A percentile compares a stretch with the other conserved stretches of the same genome.
Conservation (phyloP, 2,797 vertebrate genomes). For the Sylvia borin region DNA sequence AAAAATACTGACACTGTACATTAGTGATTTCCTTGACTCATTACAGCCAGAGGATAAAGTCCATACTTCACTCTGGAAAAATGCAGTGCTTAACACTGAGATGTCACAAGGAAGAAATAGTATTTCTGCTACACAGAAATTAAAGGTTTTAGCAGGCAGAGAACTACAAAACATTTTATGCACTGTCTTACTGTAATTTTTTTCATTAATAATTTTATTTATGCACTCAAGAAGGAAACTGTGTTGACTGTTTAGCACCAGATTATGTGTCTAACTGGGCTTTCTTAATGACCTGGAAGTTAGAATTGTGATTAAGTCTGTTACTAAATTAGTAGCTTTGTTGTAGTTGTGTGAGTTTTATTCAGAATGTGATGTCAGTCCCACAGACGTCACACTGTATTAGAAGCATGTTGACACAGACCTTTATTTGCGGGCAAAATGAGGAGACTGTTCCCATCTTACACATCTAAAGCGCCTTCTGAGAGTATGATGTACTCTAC, state of each 20-base stretch:
- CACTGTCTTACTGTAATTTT: not conserved
- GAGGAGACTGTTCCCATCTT: not conserved
- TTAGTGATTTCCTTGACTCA: not conserved
- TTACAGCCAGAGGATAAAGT: not conserved
- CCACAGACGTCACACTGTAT: not conserved
- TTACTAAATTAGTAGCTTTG: slow-evolving; percentile 16
- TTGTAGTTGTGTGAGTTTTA: not conserved
- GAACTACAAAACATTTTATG: not conserved
- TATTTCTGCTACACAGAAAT: not conserved
- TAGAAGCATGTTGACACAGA: not conserved
- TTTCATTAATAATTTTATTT: not conserved
- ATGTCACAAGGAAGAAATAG: not conserved
- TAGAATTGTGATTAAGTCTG: slow-evolving; percentile 13
- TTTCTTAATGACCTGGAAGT: slow-evolving; percentile 1
- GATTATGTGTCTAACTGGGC: not conserved
- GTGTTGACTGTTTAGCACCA: not conserved
- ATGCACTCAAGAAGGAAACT: not conserved
- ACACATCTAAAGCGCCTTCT: not conserved
- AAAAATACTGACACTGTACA: not conserved
- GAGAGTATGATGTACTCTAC: not conserved
- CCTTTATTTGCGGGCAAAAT: not conserved
- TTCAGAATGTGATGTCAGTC: not conserved
- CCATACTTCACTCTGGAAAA: not conserved
- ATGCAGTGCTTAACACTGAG: not conserved
- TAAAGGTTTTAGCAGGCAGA: not conserved